A percentile compares a stretch with the other conserved stretches of the same genome.
These are phyloP conservation scores for Aphelenchoides avenae DNA, from an alignment of 1,140 invertebrate species.

Conservation along the genomic window DNA sequence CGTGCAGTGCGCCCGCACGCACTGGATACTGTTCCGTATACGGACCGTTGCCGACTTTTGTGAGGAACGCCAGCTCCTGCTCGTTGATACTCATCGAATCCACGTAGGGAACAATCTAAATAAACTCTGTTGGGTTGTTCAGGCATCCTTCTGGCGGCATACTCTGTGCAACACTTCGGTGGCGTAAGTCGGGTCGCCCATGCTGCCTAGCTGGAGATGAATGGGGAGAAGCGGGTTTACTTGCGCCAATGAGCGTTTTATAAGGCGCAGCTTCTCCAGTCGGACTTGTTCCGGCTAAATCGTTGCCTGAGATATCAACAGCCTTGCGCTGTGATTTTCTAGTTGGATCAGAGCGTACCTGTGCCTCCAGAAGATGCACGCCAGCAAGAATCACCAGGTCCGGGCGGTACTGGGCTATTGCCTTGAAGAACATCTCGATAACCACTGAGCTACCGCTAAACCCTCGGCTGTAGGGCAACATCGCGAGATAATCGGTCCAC, in stretches of 20 bases:
- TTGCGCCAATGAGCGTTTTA: slow-evolving; percentile 54
- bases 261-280: slow-evolving; percentile 55
- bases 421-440: slow-evolving; percentile 62
- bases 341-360: slow-evolving; percentile 28
- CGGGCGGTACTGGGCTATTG: slow-evolving; percentile 55
- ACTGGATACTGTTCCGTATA: slow-evolving; percentile 56
- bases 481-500: too few relatives aligned
- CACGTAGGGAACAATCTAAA: slow-evolving; percentile 60
- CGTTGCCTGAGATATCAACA: not conserved
- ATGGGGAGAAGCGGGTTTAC: slow-evolving; percentile 58
- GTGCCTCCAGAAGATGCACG: slow-evolving; percentile 62
- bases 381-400: slow-evolving; percentile 62
- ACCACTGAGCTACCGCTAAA: slow-evolving; percentile 53
- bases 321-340: not conserved
- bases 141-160: slow-evolving; percentile 5
- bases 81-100: slow-evolving; percentile 62
- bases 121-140: too few relatives aligned
- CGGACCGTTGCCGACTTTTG: slow-evolving; percentile 60
- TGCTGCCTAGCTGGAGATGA: slow-evolving; percentile 63
- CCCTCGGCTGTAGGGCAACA: too few relatives aligned
- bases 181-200: slow-evolving; percentile 60
- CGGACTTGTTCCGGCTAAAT: slow-evolving; percentile 51
- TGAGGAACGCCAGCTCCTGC: slow-evolving; percentile 61
- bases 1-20: slow-evolving; percentile 47
- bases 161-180: slow-evolving; percentile 59